A percentile compares a stretch with the other conserved stretches of the same genome.
These are phyloP conservation scores for Pachypanchax playfairii DNA, from an alignment of 2,113 vertebrate genomes.

Conservation along the genomic window DNA sequence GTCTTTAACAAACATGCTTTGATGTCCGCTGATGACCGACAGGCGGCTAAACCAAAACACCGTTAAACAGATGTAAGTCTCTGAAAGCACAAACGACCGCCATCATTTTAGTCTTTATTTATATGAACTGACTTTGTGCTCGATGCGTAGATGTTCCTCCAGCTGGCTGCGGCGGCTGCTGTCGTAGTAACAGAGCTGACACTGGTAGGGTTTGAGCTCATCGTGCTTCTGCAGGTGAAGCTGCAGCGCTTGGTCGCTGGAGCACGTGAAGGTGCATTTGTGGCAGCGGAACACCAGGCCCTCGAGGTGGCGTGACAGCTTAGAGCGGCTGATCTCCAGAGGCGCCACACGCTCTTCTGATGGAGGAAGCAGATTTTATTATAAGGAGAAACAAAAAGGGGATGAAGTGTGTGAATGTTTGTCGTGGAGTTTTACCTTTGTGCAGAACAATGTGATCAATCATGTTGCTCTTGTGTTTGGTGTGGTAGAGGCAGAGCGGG, in stretches of 20 bases:
- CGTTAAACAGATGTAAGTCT: too few species aligned
- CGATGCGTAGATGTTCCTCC: conserved; percentile 90
- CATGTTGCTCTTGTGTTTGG: conserved; percentile 98
- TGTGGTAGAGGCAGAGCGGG: conserved; percentile 98
- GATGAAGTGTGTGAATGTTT: too few species aligned
- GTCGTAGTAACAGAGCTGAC: conserved; percentile 98
- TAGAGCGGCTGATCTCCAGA: conserved; percentile 95
- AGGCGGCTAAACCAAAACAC: too few species aligned
- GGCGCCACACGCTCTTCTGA: conserved; percentile 96
- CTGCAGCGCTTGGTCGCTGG: conserved; percentile 92
- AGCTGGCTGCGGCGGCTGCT: conserved; percentile 90
- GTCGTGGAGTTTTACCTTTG: conserved; percentile 84
- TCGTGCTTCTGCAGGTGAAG: conserved; percentile 96
- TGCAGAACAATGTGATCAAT: conserved; percentile 98
- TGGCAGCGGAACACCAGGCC: conserved; percentile 96
- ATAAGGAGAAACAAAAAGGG: too few species aligned
- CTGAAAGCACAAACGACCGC: too few species aligned
- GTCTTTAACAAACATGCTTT: too few species aligned
- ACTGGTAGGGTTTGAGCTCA: conserved; percentile 95
- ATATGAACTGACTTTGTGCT: conserved; percentile 89
- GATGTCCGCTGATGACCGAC: too few species aligned
- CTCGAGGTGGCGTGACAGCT: conserved; percentile 94
- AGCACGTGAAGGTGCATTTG: conserved; percentile 98
- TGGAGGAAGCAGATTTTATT: conserved; percentile 16
- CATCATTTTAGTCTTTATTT: too few species aligned